These are phyloP conservation scores for Drosophila tristis DNA, from an alignment of 1,140 invertebrate species.

Conservation along the genomic window DNA sequence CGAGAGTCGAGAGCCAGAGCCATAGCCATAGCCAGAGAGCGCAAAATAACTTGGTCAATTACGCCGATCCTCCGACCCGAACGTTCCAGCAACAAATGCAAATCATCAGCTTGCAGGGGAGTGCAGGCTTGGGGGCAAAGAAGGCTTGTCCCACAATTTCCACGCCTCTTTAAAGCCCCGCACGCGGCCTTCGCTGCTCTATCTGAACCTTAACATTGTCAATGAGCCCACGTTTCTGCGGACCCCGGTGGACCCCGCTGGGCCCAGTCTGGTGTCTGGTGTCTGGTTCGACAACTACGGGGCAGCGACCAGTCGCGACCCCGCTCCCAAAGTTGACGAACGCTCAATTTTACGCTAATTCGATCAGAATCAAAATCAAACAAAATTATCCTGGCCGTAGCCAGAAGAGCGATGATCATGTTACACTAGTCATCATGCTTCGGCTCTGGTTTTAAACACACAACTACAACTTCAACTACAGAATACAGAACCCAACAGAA, in stretches of 20 bases:
- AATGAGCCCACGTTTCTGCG: slow-evolving; percentile 62
- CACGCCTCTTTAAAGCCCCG: slow-evolving; percentile 67
- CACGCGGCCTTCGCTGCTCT: slow-evolving; percentile 49
- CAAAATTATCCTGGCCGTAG: slow-evolving; percentile 63
- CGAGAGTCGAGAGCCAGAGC: not conserved
- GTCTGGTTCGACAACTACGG: slow-evolving; percentile 2
- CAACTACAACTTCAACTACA: too few species aligned
- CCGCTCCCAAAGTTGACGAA: slow-evolving; percentile 60
- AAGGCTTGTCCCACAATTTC: slow-evolving; percentile 29
- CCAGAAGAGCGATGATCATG: slow-evolving; percentile 54
- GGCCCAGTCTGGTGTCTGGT: too few species aligned
- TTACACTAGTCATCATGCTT: slow-evolving; percentile 19
- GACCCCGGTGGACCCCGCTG: not conserved
- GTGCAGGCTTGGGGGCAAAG: not conserved
- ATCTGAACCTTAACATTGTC: slow-evolving; percentile 71
- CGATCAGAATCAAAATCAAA: slow-evolving; percentile 79
- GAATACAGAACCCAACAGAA: too few species aligned
- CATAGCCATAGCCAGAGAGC: slow-evolving; percentile 57
- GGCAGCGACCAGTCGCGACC: slow-evolving; percentile 40
- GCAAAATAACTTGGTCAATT: slow-evolving; percentile 79
- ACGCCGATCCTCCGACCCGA: slow-evolving; percentile 21
- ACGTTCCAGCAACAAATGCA: slow-evolving; percentile 44
- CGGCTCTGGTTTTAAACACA: too few species aligned
- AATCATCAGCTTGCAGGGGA: slow-evolving; percentile 36
- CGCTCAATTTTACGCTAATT: slow-evolving; percentile 80